Evolutionary conservation across 2,113 vertebrate genomes (phyloP).

Genomic region (Corydoras maculifer): DNA sequence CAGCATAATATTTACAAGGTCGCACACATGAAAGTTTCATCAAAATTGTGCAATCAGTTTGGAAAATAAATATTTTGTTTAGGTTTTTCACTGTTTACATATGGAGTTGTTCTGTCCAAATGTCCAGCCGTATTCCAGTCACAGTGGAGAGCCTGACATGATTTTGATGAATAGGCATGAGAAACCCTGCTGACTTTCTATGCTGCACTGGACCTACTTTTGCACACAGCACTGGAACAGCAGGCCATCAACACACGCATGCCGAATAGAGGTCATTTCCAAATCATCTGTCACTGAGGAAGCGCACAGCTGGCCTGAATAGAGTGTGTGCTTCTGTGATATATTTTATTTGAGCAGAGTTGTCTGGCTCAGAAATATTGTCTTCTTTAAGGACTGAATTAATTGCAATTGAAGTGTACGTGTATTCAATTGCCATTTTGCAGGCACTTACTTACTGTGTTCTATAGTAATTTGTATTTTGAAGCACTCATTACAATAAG

Average conservation of each 20-base stretch:
- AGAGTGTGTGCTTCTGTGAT: neutral
- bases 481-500: no score
- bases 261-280: slow-evolving; percentile 14
- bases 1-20: neutral
- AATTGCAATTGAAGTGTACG: no score
- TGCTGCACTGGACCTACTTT: slow-evolving; percentile 1
- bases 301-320: slow-evolving; percentile 18
- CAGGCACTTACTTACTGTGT: no score
- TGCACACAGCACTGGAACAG: neutral
- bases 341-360: no score
- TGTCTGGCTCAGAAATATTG: no score
- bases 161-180: slow-evolving; percentile 10
- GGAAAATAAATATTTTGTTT: neutral
- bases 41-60: neutral
- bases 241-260: slow-evolving; percentile 10
- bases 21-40: neutral
- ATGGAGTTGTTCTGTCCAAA: neutral
- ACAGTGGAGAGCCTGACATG: neutral
- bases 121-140: slow-evolving; percentile 1
- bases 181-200: slow-evolving; percentile 2
- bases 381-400: no score
- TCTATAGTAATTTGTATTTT: no score
- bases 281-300: slow-evolving; percentile 9
- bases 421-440: no score
- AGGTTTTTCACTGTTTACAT: no score